Evolutionary conservation across 2,113 vertebrate genomes (phyloP).

Genomic region (Rhinolophus sinicus): DNA sequence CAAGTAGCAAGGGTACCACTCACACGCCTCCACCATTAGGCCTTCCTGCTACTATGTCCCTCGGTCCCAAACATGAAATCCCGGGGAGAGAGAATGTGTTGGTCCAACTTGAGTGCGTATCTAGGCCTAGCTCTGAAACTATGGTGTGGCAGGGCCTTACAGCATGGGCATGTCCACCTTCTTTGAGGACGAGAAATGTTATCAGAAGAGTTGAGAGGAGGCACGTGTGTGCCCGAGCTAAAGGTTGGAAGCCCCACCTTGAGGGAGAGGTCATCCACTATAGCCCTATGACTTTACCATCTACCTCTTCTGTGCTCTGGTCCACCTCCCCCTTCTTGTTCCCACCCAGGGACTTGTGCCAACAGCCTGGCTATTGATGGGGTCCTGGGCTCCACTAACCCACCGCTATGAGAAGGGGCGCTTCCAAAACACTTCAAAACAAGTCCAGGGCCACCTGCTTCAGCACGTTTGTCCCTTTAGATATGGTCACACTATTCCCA

Average conservation of each 20-base stretch:
- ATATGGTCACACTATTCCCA: neutral
- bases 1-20: neutral
- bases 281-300: neutral
- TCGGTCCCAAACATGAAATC: neutral
- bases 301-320: neutral
- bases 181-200: neutral
- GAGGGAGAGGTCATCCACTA: neutral
- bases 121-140: neutral
- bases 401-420: neutral
- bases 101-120: neutral
- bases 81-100: neutral
- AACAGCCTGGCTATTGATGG: neutral
- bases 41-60: neutral
- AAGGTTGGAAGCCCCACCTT: neutral
- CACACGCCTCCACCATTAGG: accelerated
- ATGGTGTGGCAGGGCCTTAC: neutral
- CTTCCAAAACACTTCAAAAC: neutral
- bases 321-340: neutral
- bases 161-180: neutral
- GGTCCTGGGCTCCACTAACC: neutral
- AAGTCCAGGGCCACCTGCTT: neutral
- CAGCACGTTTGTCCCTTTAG: neutral
- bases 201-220: neutral
- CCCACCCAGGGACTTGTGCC: neutral
- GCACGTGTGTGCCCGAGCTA: neutral